phyloP scores from a whole-genome alignment of 2,888 invertebrate species.

The Polydrusus tereticollis region DNA sequence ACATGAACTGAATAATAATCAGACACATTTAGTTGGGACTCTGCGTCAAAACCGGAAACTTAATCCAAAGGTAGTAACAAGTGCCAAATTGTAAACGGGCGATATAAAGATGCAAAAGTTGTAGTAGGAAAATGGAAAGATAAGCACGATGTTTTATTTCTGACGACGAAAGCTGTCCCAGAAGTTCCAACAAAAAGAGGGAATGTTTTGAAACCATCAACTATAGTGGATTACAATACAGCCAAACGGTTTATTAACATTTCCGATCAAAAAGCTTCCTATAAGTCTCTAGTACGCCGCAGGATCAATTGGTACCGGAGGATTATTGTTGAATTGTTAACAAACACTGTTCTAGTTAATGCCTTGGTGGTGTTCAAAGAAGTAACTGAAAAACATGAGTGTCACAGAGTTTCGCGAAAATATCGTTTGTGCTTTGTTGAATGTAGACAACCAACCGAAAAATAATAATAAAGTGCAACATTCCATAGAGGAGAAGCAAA shows the following conservation, averaged over 20 bases:
- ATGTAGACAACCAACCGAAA: not conserved
- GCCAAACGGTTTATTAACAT: no score
- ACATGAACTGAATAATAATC: no score
- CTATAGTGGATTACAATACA: not conserved
- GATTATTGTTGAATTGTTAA: not conserved
- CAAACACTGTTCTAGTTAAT: not conserved
- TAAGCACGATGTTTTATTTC: not conserved
- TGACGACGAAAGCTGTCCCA: not conserved
- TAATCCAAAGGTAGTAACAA: not conserved
- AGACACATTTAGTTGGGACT: no score
- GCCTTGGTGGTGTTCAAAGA: not conserved
- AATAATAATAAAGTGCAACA: not conserved
- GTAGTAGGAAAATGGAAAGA: conserved; percentile 12
- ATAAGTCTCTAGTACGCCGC: not conserved
- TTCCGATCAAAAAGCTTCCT: no score
- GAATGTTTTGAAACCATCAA: no score
- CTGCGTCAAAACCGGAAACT: no score
- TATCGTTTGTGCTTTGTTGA: not conserved
- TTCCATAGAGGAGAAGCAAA: not conserved
- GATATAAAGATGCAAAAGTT: not conserved
- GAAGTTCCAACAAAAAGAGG: not conserved
- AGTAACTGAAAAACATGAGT: not conserved
- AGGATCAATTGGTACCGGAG: not conserved
- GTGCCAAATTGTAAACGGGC: not conserved
- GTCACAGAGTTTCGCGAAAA: not conserved